phyloP scores from a whole-genome alignment of 2,113 vertebrate species.

The Phaethornis superciliosus region DNA sequence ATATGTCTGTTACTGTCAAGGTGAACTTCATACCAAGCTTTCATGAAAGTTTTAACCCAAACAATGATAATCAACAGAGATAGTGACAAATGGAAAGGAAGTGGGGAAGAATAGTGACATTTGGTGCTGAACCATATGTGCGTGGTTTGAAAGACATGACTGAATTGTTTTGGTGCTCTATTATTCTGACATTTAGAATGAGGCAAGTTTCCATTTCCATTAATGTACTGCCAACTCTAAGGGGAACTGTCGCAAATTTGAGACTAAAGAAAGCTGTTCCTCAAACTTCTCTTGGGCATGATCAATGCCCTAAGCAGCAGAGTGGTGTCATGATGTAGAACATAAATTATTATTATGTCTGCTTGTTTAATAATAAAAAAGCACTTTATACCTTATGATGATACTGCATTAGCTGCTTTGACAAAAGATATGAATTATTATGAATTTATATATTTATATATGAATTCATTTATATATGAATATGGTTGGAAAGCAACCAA shows the following conservation, averaged over 20 bases:
- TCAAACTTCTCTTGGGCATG: constrained; percentile 79
- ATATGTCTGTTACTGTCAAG: constrained; percentile 17
- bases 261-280: constrained; percentile 88
- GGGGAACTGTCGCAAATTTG: constrained; percentile 83
- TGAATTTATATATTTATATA: background rate
- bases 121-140: constrained; percentile 86
- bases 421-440: background rate
- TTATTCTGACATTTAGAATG: constrained; percentile 88
- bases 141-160: constrained; percentile 88
- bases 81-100: constrained; percentile 72
- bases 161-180: constrained; percentile 87
- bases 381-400: background rate
- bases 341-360: constrained; percentile 25
- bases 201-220: constrained; percentile 88
- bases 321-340: constrained; percentile 2
- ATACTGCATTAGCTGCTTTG: background rate
- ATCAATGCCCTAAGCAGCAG: constrained; percentile 74
- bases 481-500: background rate
- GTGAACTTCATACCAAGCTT: constrained; percentile 30
- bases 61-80: constrained; percentile 68
- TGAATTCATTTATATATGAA: too few species aligned
- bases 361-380: background rate
- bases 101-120: constrained; percentile 81
- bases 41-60: constrained; percentile 70
- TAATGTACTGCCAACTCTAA: constrained; percentile 86